A percentile compares a stretch with the other conserved stretches of the same genome.
Evolutionary conservation across 2,888 invertebrate species (phyloP).

Genomic region (Chymomyza caudatula): DNA sequence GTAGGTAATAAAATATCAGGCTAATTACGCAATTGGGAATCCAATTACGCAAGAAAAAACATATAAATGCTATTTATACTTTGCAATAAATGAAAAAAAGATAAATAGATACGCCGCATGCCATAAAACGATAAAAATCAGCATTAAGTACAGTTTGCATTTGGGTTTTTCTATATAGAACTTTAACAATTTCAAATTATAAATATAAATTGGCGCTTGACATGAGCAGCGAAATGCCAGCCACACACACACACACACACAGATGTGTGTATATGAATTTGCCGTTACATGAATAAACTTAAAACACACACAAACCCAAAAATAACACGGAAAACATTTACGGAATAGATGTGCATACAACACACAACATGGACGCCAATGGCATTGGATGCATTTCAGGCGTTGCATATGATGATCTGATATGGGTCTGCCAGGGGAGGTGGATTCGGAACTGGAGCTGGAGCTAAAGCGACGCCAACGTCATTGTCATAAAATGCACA

Average conservation of each 20-base stretch:
- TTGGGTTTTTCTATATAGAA: neutral
- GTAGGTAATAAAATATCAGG: conserved; percentile 29
- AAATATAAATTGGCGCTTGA: conserved; percentile 30
- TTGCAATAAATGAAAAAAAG: neutral
- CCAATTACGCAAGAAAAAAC: neutral
- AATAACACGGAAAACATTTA: conserved; percentile 6
- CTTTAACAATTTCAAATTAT: neutral
- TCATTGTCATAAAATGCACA: conserved; percentile 54
- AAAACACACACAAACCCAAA: neutral
- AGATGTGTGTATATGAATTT: too few relatives aligned
- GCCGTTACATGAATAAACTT: neutral
- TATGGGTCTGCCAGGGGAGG: neutral
- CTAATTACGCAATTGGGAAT: conserved; percentile 33
- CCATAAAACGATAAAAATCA: conserved; percentile 28
- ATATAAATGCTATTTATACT: neutral
- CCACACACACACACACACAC: conserved; percentile 9
- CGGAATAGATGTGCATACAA: conserved; percentile 31
- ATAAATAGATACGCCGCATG: neutral
- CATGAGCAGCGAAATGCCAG: conserved; percentile 23
- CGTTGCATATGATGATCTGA: neutral
- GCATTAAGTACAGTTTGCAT: conserved; percentile 17
- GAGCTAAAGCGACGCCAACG: conserved; percentile 3
- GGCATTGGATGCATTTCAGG: conserved; percentile 6
- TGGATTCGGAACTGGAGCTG: neutral
- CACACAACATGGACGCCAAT: conserved; percentile 9